phyloP scores from a whole-genome alignment of 2,888 invertebrate genomes.

The Oscheius onirici region DNA sequence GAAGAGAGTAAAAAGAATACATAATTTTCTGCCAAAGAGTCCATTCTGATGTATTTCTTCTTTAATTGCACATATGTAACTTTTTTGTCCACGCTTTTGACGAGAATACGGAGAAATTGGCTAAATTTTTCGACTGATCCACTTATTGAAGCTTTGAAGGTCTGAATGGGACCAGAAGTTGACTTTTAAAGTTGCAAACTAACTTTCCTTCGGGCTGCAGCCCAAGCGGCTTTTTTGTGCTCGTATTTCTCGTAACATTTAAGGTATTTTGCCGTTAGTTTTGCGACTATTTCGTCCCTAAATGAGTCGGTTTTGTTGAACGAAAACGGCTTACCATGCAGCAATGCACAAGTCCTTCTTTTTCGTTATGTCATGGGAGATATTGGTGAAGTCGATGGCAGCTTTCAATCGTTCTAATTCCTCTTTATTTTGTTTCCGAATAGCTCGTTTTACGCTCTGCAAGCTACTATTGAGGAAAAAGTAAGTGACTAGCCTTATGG shows the following conservation, averaged over 20 bases:
- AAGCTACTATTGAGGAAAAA: not conserved
- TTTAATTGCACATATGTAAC: not conserved
- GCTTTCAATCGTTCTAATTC: not conserved
- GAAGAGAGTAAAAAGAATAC: not conserved
- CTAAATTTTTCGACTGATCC: not conserved
- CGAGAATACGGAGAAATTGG: constrained; percentile 15
- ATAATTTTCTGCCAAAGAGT: not conserved
- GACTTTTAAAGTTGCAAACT: not conserved
- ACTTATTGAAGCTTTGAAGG: not conserved
- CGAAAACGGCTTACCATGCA: not conserved
- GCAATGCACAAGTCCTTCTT: not conserved
- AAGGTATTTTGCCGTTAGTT: not conserved
- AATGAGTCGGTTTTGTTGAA: not conserved
- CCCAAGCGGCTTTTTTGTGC: constrained; percentile 3
- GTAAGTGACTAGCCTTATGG: not conserved
- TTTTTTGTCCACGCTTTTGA: not conserved
- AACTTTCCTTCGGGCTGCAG: not conserved
- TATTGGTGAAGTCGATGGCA: not conserved
- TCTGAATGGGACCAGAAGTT: not conserved
- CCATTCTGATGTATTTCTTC: not conserved
- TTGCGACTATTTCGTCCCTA: not conserved
- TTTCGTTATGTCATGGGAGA: not conserved
- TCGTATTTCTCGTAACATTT: not conserved
- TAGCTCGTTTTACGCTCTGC: not conserved
- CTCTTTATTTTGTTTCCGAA: not conserved